Evolutionary conservation across 2,113 vertebrate genomes (phyloP).

Genomic region (Phoxinus phoxinus): DNA sequence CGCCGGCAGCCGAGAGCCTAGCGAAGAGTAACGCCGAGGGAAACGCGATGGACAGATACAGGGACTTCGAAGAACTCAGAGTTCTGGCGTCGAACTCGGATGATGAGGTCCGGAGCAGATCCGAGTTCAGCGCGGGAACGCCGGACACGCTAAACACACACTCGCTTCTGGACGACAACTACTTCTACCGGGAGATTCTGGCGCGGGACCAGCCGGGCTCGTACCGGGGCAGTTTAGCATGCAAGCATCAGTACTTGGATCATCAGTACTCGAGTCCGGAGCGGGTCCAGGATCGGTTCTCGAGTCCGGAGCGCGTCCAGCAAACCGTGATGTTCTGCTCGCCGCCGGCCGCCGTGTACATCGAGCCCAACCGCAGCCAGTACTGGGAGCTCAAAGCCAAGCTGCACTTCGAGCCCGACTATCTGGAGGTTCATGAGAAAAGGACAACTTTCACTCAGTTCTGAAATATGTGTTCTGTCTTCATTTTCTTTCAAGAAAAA

Average conservation of each 20-base stretch:
- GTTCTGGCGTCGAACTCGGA: slow-evolving; percentile 84
- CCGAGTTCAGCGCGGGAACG: slow-evolving; percentile 89
- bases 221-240: slow-evolving; percentile 84
- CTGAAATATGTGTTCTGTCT: slow-evolving; percentile 70
- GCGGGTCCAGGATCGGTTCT: slow-evolving; percentile 85
- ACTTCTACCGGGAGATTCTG: slow-evolving; percentile 87
- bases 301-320: slow-evolving; percentile 87
- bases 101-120: slow-evolving; percentile 82
- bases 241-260: slow-evolving; percentile 90
- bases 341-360: slow-evolving; percentile 89
- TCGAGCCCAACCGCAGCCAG: slow-evolving; percentile 93
- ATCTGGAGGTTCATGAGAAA: slow-evolving; percentile 99
- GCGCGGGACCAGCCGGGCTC: slow-evolving; percentile 86
- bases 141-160: slow-evolving; percentile 88
- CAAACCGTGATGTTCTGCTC: slow-evolving; percentile 91
- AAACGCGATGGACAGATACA: slow-evolving; percentile 86
- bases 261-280: slow-evolving; percentile 89
- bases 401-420: slow-evolving; percentile 97
- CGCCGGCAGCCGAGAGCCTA: slow-evolving; percentile 83
- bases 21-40: slow-evolving; percentile 82
- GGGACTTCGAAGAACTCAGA: slow-evolving; percentile 91
- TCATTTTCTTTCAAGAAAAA: neutral
- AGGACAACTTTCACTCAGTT: slow-evolving; percentile 97
- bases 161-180: slow-evolving; percentile 84
- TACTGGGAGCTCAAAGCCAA: slow-evolving; percentile 98